Base-by-base conservation (phyloP, 2,797 vertebrate genomes). In the Numenius phaeopus region DNA sequence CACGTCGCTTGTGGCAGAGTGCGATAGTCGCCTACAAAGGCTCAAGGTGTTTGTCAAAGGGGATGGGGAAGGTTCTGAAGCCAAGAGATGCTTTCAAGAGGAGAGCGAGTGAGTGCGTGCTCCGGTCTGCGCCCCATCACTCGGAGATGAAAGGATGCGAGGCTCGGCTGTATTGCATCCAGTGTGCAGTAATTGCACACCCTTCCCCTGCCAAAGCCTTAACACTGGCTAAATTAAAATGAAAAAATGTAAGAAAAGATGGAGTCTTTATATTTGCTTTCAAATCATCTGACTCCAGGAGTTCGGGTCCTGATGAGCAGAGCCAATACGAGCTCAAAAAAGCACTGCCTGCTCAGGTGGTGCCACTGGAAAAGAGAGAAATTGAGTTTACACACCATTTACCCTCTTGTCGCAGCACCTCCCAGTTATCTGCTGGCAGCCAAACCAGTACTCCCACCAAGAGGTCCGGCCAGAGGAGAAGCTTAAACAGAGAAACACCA, bases 11-110 rank as follows among this genome's bases (percentile, higher is more conserved):
- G 79, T 85, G 84, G 72, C 62, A 58, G 76, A 77, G 72, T 2
- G 39, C 27, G 93, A 95, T 72, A 95, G 89, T 70, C 20, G 0
- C 79, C 91, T 90, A 69, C 76, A 83, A 95, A 93, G 93, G 83
- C 87, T 91, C 0, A 57, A 91, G 82, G 82, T 91, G 85, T 66
- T 90, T 78, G 90, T 89, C 88, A 96, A 52, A 95, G 83, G 61
- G 69, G 58, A n/a, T 0, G 4, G 58, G 54, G 83, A 72, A 76
- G 79, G 34, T 69, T 95, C 87, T 91, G 94, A 94, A 95, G 96
- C 72, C 54, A 24, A 64, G 94, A 94, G 96, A 46, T 27, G 89
- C 87, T 95, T 96, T 92, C 79, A 96, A 89, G 90, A 91, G 82
- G 30, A 87, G 47, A 83, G 55, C 0, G 3, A 12, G 27, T 4